phyloP scores from a whole-genome alignment of 2,797 vertebrate species.

The Poeciliopsis presidionis region DNA sequence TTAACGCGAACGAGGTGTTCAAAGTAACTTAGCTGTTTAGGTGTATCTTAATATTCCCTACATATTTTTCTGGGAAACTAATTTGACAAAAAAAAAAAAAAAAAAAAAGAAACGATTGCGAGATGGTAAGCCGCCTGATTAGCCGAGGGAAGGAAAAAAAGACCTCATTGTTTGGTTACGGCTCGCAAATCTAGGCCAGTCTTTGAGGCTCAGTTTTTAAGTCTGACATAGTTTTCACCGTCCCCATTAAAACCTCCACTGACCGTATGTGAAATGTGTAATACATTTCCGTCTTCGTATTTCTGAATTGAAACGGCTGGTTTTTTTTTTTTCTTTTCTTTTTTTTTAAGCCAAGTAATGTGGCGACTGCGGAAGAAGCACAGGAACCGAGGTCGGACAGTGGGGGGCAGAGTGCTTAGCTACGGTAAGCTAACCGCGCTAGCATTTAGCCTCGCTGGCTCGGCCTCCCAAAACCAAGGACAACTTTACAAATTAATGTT shows the following conservation, averaged over 20 bases:
- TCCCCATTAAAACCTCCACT: neutral
- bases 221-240: slow-evolving; percentile 27
- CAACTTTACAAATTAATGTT: slow-evolving; percentile 59
- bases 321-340: neutral
- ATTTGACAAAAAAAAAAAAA: neutral
- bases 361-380: slow-evolving; percentile 67
- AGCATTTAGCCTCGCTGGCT: slow-evolving; percentile 38
- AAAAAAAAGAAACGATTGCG: neutral
- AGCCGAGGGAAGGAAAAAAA: slow-evolving; percentile 38
- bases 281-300: accelerated
- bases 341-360: neutral
- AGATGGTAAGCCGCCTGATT: slow-evolving; percentile 24
- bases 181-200: slow-evolving; percentile 30
- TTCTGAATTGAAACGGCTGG: neutral
- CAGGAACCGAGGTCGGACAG: slow-evolving; percentile 45
- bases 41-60: too few species aligned
- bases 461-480: slow-evolving; percentile 42
- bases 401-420: slow-evolving; percentile 49
- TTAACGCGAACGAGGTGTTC: neutral
- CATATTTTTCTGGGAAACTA: accelerated
- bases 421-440: slow-evolving; percentile 44
- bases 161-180: slow-evolving; percentile 65
- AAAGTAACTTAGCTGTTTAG: neutral
- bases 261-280: accelerated
- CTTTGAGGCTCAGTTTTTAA: slow-evolving; percentile 12